Conservation (phyloP, 2,797 vertebrate genomes). For the Bufotes viridis region DNA sequence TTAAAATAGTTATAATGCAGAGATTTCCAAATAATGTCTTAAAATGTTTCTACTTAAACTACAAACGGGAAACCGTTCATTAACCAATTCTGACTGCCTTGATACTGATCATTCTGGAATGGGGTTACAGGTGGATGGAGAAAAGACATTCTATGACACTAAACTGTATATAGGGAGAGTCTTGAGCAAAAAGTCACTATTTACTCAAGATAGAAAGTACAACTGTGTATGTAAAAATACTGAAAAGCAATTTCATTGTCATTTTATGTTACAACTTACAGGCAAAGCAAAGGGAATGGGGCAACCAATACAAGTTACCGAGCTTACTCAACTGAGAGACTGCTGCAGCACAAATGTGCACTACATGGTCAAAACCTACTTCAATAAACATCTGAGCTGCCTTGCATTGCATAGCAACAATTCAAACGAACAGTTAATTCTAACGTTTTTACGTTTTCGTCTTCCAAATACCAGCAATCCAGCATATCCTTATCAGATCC, state of each 20-base stretch:
- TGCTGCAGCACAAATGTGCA: slow-evolving; percentile 20
- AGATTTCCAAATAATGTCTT: neutral
- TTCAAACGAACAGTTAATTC: slow-evolving; percentile 36
- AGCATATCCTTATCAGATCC: slow-evolving; percentile 7
- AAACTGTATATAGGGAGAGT: slow-evolving; percentile 12
- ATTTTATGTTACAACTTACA: slow-evolving; percentile 9
- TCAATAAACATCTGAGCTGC: slow-evolving; percentile 27
- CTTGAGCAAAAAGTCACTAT: neutral
- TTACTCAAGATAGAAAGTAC: slow-evolving; percentile 3
- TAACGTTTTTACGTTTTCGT: slow-evolving; percentile 29
- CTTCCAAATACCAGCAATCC: slow-evolving; percentile 6
- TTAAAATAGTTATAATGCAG: neutral
- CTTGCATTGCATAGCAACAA: slow-evolving; percentile 52
- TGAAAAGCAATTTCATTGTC: slow-evolving; percentile 11
- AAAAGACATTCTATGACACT: neutral
- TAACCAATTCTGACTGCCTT: neutral
- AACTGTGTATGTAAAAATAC: neutral
- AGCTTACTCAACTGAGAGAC: slow-evolving; percentile 54
- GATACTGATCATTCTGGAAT: neutral
- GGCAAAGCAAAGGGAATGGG: neutral
- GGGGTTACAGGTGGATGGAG: neutral
- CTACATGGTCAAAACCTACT: slow-evolving; percentile 1
- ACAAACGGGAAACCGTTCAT: neutral
- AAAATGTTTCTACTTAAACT: neutral
- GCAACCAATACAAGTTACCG: neutral